Base-by-base conservation (phyloP, 2,888 invertebrate species). In the Lottia gigantea region DNA sequence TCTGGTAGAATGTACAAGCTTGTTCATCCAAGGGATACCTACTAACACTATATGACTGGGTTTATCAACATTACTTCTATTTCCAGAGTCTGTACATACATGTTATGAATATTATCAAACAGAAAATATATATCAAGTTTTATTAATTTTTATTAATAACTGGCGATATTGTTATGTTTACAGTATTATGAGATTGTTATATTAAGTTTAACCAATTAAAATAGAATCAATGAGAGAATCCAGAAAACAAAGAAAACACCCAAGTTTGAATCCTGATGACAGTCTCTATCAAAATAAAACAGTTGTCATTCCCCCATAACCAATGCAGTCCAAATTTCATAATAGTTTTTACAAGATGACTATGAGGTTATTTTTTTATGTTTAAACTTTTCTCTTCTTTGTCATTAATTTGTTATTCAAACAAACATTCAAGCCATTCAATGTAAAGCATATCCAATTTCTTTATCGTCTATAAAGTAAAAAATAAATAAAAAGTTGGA, bases 281-380 rank as follows among this genome's bases (percentile, higher is more conserved):
- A 26, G 63, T 15, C 3, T 16, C 1, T 26, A 63, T 19, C 12
- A 16, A 26, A 63, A 25, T 15, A 31, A 63, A 26, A 63, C 11
- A 31, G 25, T 16, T 11, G 25, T 61, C 40, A 40, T 23, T 25
- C 61, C 14, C 1, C 14, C 1, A 6, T 26, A 25, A 63, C 16
- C 11, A 63, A 16, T 25, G 26, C 63, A 26, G 25, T 63, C 26
- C 31, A 8, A 15, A 31, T 23, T 23, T 63, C 26, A 26, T 25
- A 31, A 31, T 63, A 31, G 7, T 23, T 26, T 63, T 25, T 23
- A 25, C 4, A 11, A 61, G 23, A 23, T 19, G 15, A 61, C 19
- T 19, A 15, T 63, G 14, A 26, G 63, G 25, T 63, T 63, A 26
- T 63, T 23, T n/a, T 62, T 63, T n/a, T 63, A 26, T 63, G 7